Conservation (phyloP, 2,113 vertebrate species). For the Erythrocercus mccallii region DNA sequence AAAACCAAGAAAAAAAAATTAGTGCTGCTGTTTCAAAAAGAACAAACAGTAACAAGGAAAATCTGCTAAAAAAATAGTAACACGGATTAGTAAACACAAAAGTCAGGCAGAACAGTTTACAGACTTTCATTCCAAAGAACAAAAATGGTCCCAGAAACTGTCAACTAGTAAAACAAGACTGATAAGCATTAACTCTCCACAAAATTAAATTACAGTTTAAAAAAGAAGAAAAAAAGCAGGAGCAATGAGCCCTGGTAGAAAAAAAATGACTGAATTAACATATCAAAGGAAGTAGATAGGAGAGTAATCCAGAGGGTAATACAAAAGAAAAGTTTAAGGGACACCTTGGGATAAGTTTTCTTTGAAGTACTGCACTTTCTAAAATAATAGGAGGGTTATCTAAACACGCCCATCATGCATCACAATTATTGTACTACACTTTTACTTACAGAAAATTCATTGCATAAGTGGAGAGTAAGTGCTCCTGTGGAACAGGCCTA, state of each 20-base stretch:
- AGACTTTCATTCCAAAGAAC: not conserved
- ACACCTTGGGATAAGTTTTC: conserved; percentile 52
- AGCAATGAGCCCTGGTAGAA: conserved; percentile 26
- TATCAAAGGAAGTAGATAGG: conserved; percentile 64
- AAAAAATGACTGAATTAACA: conserved; percentile 56
- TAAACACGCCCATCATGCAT: conserved; percentile 29
- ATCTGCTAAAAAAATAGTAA: not conserved
- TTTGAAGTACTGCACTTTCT: conserved; percentile 55
- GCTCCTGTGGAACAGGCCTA: not conserved
- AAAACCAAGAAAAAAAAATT: not conserved
- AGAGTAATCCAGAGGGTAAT: conserved; percentile 50
- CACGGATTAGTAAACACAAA: not conserved
- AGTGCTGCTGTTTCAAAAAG: not conserved
- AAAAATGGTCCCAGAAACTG: not conserved
- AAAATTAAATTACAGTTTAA: conserved; percentile 53
- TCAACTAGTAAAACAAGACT: not conserved
- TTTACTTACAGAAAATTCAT: conserved; percentile 38
- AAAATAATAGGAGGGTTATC: conserved; percentile 54
- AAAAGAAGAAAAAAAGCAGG: not conserved
- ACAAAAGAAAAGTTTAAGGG: conserved; percentile 57
- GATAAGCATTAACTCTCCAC: conserved; percentile 42
- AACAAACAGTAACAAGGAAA: not conserved
- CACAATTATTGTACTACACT: conserved; percentile 48
- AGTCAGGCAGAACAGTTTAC: not conserved
- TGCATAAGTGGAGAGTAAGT: not conserved